Percentiles rank a stretch among this genome's conserved stretches.
phyloP scores from a whole-genome alignment of 2,888 invertebrate species.

The Ectobius pallidus region DNA sequence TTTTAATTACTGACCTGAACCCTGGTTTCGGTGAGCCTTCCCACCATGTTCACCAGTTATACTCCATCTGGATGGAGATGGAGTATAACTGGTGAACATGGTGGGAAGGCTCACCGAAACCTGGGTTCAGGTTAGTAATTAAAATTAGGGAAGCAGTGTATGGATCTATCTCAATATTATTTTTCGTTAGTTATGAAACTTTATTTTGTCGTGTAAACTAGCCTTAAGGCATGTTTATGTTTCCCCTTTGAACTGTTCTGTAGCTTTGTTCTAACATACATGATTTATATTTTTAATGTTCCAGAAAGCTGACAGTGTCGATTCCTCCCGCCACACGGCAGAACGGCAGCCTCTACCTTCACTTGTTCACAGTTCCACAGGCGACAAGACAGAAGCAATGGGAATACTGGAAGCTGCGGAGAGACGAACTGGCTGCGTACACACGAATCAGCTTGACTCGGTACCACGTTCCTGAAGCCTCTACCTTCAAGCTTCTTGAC shows the following conservation, averaged over 20 bases:
- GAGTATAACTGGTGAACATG: not conserved
- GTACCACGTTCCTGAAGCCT: conserved; percentile 75
- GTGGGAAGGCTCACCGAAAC: too few species aligned
- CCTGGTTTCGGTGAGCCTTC: too few species aligned
- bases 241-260: not conserved
- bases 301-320: conserved; percentile 69
- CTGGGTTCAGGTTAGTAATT: too few species aligned
- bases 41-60: too few species aligned
- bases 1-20: too few species aligned
- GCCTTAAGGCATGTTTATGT: not conserved
- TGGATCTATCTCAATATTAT: too few species aligned
- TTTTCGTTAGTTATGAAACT: too few species aligned
- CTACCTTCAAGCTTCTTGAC: conserved; percentile 57
- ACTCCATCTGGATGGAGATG: not conserved
- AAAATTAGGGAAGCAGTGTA: too few species aligned
- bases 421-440: conserved; percentile 65
- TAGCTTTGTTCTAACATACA: conserved; percentile 14
- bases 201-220: too few species aligned
- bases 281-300: conserved; percentile 46
- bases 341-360: conserved; percentile 85
- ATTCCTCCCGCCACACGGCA: conserved; percentile 76
- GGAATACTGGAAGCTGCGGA: conserved; percentile 60
- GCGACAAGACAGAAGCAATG: conserved; percentile 50
- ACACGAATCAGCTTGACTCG: conserved; percentile 73
- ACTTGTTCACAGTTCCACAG: conserved; percentile 67